Evolutionary conservation across 2,888 invertebrate species (phyloP).

Genomic region (Amphipoea oculea): DNA sequence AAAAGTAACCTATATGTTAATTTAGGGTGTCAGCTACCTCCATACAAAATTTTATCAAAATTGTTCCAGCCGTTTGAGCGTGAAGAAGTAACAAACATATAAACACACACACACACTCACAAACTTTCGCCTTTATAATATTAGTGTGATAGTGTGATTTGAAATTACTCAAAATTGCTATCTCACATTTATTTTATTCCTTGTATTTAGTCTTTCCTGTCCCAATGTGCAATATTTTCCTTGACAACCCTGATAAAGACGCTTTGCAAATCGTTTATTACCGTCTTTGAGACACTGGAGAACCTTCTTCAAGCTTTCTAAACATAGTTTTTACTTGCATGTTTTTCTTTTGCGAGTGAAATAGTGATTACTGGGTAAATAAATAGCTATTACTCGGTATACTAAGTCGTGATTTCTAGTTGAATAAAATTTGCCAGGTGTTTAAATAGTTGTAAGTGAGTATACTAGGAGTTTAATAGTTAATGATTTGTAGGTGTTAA

Average conservation of each 20-base stretch:
- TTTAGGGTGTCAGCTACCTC: too few relatives aligned
- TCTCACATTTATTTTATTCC: not conserved
- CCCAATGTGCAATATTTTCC: not conserved
- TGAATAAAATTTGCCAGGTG: not conserved
- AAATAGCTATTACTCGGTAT: not conserved
- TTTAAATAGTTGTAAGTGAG: conserved; percentile 2
- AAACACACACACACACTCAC: too few relatives aligned
- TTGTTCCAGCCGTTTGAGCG: too few relatives aligned
- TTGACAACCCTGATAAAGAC: conserved; percentile 40
- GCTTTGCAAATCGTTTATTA: conserved; percentile 51
- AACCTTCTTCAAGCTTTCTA: conserved; percentile 20
- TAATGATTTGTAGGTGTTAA: not conserved
- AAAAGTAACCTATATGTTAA: too few relatives aligned
- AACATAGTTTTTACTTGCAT: conserved; percentile 5
- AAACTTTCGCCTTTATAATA: too few relatives aligned
- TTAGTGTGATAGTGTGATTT: too few relatives aligned
- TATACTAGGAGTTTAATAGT: not conserved
- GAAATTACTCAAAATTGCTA: not conserved
- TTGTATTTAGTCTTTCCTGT: not conserved
- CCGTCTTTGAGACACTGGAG: conserved; percentile 34
- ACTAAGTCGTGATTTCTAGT: not conserved
- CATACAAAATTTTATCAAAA: too few relatives aligned
- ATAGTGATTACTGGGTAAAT: not conserved
- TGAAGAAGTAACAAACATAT: too few relatives aligned
- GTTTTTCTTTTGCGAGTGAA: conserved; percentile 22